Evolutionary conservation across 2,888 invertebrate species (phyloP).

Genomic region (Heteropelma amictum): DNA sequence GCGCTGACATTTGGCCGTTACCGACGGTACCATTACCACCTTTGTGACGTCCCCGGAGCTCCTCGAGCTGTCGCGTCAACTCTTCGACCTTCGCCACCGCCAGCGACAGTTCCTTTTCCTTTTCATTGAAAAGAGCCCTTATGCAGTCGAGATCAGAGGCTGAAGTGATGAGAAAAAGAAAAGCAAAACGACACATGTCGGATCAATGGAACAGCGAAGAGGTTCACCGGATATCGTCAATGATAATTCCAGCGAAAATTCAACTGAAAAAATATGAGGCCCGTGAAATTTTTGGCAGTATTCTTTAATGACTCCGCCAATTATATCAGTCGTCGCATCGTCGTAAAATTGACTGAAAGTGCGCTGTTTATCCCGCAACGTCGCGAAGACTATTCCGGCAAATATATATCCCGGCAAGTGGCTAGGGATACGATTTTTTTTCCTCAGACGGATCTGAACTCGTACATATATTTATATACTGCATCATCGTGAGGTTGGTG

Average conservation of each 20-base stretch:
- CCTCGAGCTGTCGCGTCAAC: conserved; percentile 95
- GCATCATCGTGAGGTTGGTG: not conserved
- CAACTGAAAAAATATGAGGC: too few species aligned
- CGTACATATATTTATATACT: not conserved
- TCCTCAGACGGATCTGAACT: not conserved
- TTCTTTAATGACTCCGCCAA: too few species aligned
- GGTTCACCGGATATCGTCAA: not conserved
- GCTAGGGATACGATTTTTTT: too few species aligned
- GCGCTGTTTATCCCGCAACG: too few species aligned
- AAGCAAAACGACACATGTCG: not conserved
- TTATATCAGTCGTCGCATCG: too few species aligned
- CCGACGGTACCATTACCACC: conserved; percentile 64
- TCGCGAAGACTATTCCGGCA: too few species aligned
- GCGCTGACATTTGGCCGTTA: conserved; percentile 80
- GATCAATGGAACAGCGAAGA: not conserved
- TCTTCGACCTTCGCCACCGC: conserved; percentile 99
- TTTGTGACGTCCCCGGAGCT: conserved; percentile 82
- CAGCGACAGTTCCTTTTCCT: conserved; percentile 96
- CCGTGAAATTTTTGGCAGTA: too few species aligned
- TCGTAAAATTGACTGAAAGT: too few species aligned
- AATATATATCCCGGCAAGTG: too few species aligned
- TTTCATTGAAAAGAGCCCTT: conserved; percentile 96
- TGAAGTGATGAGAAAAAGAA: too few species aligned
- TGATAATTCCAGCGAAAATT: too few species aligned
- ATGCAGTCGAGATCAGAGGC: conserved; percentile 98